Evolutionary conservation across 2,113 vertebrate species (phyloP).

Genomic region (Loxodonta africana): DNA sequence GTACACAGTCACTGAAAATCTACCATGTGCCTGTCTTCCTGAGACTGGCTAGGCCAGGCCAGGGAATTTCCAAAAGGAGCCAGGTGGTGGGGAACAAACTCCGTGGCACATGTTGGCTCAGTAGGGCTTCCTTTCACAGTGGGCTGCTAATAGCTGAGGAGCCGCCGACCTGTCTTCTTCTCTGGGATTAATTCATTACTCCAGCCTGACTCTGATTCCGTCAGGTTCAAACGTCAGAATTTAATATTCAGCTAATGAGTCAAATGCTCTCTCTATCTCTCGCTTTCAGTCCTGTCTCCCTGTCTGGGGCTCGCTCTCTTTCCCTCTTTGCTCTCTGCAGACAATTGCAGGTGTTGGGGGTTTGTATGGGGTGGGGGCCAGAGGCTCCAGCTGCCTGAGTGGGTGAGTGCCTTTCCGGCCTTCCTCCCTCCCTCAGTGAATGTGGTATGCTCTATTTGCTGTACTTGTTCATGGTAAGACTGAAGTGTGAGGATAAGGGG

Average conservation of each 20-base stretch:
- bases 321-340: neutral
- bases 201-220: neutral
- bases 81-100: slow-evolving; percentile 53
- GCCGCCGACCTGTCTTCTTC: slow-evolving; percentile 47
- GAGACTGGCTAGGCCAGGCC: neutral
- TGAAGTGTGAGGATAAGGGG: neutral
- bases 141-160: slow-evolving; percentile 67
- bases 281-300: neutral
- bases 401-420: neutral
- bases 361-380: no score
- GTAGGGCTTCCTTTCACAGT: slow-evolving; percentile 57
- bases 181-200: neutral
- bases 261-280: slow-evolving; percentile 13
- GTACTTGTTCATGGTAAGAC: neutral
- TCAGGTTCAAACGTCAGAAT: slow-evolving; percentile 22
- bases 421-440: neutral
- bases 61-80: neutral
- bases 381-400: neutral
- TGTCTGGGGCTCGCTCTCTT: neutral
- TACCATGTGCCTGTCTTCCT: neutral
- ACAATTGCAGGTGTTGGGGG: neutral
- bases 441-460: neutral
- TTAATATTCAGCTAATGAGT: slow-evolving; percentile 35
- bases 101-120: neutral
- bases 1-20: neutral